These are phyloP conservation scores for Tromatobia lineatoria DNA, from an alignment of 2,888 invertebrate species.

Conservation along the genomic window DNA sequence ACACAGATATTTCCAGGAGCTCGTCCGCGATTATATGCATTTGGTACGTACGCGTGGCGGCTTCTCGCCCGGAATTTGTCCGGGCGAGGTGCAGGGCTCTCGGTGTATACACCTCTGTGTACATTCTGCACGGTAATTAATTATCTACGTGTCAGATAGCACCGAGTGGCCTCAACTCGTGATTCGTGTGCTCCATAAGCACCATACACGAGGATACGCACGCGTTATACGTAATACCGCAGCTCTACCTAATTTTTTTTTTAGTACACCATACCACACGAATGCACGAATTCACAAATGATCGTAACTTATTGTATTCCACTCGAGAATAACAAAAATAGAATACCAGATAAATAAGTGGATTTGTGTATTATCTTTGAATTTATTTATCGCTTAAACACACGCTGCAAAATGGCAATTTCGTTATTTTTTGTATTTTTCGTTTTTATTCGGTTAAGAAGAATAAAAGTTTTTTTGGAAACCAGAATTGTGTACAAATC, in stretches of 20 bases:
- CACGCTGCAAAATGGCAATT: no score
- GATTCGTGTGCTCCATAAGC: slow-evolving; percentile 49
- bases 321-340: not conserved
- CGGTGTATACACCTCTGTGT: slow-evolving; percentile 18
- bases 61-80: slow-evolving; percentile 41
- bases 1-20: slow-evolving; percentile 70
- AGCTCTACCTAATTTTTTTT: not conserved
- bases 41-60: slow-evolving; percentile 39
- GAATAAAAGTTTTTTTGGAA: not conserved
- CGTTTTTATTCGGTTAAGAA: not conserved
- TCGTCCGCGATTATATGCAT: slow-evolving; percentile 39
- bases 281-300: not conserved
- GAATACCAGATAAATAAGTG: not conserved
- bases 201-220: slow-evolving; percentile 12
- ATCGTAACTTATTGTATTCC: not conserved
- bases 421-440: not conserved
- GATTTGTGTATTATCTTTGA: not conserved
- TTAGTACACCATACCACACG: not conserved
- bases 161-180: slow-evolving; percentile 73
- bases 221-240: slow-evolving; percentile 12
- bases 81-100: not conserved
- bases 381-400: not conserved
- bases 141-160: slow-evolving; percentile 81
- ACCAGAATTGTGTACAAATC: not conserved
- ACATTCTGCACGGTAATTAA: slow-evolving; percentile 74